Base-by-base conservation (phyloP, 2,888 invertebrate genomes). In the Ectropis crepuscularia region DNA sequence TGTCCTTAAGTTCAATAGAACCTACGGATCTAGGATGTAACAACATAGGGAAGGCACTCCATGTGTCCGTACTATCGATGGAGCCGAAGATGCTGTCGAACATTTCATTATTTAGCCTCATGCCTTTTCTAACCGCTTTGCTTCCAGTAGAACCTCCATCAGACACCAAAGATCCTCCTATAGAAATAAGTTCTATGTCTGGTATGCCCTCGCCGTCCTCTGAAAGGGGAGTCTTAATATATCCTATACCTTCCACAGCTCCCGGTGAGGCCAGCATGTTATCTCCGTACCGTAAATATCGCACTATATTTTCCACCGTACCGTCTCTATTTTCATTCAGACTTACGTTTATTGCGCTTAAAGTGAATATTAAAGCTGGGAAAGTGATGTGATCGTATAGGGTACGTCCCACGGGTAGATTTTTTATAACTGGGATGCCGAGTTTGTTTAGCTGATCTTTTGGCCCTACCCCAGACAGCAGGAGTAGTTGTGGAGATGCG, bases 401-500 rank as follows among this genome's bases (percentile, higher is more conserved):
- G 65, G 94, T 95, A 50, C 92, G 89, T 0, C 95, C 95, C 0
- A 96, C 95, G 0, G 94, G 94, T 46, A 95, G 82, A 76, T 95
- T 93, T 46, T 90, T 87, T 41, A 96, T 76, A 0, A 95, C 89
- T 0, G 92, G 87, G 45, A 95, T 94, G n/a, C 93, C 92, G 47
- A 90, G 77, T 61, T 89, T 85, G 38, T 82, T 78, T 5, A 95
- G 87, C 70, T 95, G 94, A 50, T 93, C 84, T n/a, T 86, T 88
- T 0, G 95, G 95, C 2, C 95, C 95, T 7, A 96, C 85, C 2
- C 96, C 97, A 0, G 96, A 96, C 12, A 97, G 81, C 96, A 97
- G 96, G 6, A 98, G 92, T 7, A 98, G 82, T 78, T 98, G 97
- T 0, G 98, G 97, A 0, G 96, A 95, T 72, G 96, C 96, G 62